These are phyloP conservation scores for Oreonectes daqikongensis DNA, from an alignment of 2,797 vertebrate species.

Conservation along the genomic window DNA sequence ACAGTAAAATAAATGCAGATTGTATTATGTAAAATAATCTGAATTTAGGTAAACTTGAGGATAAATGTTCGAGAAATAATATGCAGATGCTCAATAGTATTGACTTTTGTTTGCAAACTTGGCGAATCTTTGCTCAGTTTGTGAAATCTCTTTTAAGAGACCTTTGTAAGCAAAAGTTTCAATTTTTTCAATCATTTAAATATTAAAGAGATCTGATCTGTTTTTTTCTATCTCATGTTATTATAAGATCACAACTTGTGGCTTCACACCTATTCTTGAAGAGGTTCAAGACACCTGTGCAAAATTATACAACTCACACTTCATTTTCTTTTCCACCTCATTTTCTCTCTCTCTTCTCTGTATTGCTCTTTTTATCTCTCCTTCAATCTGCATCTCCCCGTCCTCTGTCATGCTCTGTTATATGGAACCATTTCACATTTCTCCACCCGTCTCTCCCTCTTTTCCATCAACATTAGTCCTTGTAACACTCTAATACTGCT, in stretches of 20 bases:
- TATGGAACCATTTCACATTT: constrained; percentile 32
- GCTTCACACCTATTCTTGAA: neutral
- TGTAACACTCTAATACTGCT: constrained; percentile 67
- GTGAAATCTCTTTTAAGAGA: no score
- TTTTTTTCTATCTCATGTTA: no score
- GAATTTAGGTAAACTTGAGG: no score
- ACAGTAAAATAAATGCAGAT: no score
- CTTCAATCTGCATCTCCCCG: constrained; percentile 44
- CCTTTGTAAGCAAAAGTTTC: no score
- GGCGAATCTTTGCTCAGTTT: no score
- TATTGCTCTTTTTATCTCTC: constrained; percentile 10
- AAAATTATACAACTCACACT: constrained; percentile 11
- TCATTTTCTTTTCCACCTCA: constrained; percentile 22
- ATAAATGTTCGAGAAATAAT: no score
- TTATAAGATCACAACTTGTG: neutral
- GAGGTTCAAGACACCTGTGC: neutral
- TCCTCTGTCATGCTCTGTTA: constrained; percentile 47
- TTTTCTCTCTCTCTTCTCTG: constrained; percentile 24
- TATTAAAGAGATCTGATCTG: no score
- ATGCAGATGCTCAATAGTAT: no score
- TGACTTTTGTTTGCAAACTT: no score
- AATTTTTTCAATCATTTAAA: no score
- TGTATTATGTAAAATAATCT: no score
- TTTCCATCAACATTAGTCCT: constrained; percentile 72
- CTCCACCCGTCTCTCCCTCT: constrained; percentile 66